These are phyloP conservation scores for Pocillopora grandis DNA, from an alignment of 92 coral and sea anemone genomes.

Conservation along the genomic window DNA sequence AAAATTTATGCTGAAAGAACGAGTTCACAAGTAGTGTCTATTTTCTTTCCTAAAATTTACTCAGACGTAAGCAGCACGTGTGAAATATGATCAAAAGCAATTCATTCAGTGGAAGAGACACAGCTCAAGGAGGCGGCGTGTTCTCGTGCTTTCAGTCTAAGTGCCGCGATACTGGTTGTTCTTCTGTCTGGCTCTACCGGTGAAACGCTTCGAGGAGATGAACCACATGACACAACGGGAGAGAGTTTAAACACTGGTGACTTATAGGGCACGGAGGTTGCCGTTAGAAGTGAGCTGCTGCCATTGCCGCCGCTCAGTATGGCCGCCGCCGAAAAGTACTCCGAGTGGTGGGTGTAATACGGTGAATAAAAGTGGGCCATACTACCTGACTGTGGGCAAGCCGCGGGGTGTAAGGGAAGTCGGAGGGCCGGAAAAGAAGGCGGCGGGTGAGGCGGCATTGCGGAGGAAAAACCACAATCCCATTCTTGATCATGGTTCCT, in stretches of 20 bases:
- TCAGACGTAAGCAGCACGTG: neutral
- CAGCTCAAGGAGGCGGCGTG: slow-evolving; percentile 61
- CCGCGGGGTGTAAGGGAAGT: slow-evolving; percentile 73
- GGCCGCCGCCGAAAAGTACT: slow-evolving; percentile 43
- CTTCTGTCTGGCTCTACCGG: slow-evolving; percentile 72
- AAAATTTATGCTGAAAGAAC: slow-evolving; percentile 21
- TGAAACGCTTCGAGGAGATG: slow-evolving; percentile 61
- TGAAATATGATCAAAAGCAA: neutral
- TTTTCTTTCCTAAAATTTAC: neutral
- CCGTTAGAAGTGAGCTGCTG: slow-evolving; percentile 43
- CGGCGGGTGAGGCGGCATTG: slow-evolving; percentile 35
- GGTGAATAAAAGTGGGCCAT: slow-evolving; percentile 54
- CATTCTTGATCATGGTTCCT: slow-evolving; percentile 64
- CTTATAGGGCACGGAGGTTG: slow-evolving; percentile 49
- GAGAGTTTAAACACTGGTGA: slow-evolving; percentile 64
- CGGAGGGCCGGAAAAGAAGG: slow-evolving; percentile 77
- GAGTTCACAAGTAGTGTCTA: slow-evolving; percentile 14
- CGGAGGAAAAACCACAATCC: slow-evolving; percentile 38
- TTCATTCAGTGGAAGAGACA: slow-evolving; percentile 27
- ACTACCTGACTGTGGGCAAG: slow-evolving; percentile 38
- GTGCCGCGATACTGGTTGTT: slow-evolving; percentile 86
- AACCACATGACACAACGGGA: slow-evolving; percentile 45
- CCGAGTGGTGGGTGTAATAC: slow-evolving; percentile 34
- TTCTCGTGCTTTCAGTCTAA: slow-evolving; percentile 87
- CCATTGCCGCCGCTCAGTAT: slow-evolving; percentile 36